A percentile compares a stretch with the other conserved stretches of the same genome.
These are phyloP conservation scores for Misgurnus mizolepis DNA, from an alignment of 2,113 vertebrate genomes.

Conservation along the genomic window DNA sequence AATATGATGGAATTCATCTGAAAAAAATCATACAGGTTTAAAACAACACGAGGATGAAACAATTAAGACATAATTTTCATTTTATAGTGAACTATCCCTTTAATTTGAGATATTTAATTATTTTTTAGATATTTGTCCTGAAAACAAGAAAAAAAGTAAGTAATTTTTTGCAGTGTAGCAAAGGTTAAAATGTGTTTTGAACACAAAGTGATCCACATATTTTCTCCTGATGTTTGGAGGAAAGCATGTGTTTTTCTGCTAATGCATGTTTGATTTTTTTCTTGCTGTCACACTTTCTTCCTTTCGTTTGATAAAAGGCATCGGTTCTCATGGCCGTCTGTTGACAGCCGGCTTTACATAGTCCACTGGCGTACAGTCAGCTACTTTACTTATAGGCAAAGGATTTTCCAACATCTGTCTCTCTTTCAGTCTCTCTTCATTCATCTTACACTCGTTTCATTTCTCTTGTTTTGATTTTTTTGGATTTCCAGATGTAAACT, in stretches of 20 bases:
- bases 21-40: too few species aligned
- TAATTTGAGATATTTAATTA: too few species aligned
- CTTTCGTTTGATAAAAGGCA: slow-evolving; percentile 15
- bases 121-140: too few species aligned
- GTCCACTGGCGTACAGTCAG: not conserved
- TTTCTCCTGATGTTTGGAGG: slow-evolving; percentile 4
- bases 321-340: not conserved
- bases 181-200: too few species aligned
- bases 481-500: slow-evolving; percentile 20
- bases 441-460: slow-evolving; percentile 32
- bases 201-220: not conserved
- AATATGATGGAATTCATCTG: too few species aligned
- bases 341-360: not conserved
- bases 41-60: too few species aligned
- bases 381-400: slow-evolving; percentile 17
- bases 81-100: too few species aligned
- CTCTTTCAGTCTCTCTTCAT: slow-evolving; percentile 24
- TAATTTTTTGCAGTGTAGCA: too few species aligned
- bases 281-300: slow-evolving; percentile 15
- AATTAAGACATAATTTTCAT: too few species aligned
- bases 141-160: too few species aligned
- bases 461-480: slow-evolving; percentile 25
- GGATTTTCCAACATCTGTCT: slow-evolving; percentile 33
- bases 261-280: slow-evolving; percentile 3
- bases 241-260: slow-evolving; percentile 41